A percentile compares a stretch with the other conserved stretches of the same genome.
Evolutionary conservation across 1,140 invertebrate species (phyloP).

Genomic region (Drosophila bifasciata): DNA sequence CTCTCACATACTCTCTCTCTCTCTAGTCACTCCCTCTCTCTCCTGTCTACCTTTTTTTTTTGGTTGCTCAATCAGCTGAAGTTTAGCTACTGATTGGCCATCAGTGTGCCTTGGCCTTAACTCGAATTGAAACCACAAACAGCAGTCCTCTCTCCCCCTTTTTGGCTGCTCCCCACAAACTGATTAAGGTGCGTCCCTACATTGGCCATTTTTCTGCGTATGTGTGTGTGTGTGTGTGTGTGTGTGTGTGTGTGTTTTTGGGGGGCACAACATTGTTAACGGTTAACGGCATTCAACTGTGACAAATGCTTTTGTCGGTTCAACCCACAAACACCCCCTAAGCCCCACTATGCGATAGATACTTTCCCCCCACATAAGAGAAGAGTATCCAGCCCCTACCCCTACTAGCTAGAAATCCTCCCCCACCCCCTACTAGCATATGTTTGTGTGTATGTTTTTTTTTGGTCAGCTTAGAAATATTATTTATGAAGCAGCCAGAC

Average conservation of each 20-base stretch:
- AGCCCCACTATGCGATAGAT: slow-evolving; percentile 33
- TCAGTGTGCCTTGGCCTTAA: slow-evolving; percentile 45
- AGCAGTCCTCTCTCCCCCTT: slow-evolving; percentile 6
- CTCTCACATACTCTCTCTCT: too few species aligned
- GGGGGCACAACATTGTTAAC: slow-evolving; percentile 65
- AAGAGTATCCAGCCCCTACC: neutral
- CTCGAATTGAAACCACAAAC: slow-evolving; percentile 31
- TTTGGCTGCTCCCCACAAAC: slow-evolving; percentile 49
- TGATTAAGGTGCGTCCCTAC: slow-evolving; percentile 68
- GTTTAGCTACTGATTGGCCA: slow-evolving; percentile 45
- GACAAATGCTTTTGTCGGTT: slow-evolving; percentile 77
- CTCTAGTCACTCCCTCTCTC: too few species aligned
- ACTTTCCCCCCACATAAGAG: slow-evolving; percentile 3
- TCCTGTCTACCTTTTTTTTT: slow-evolving; percentile 4
- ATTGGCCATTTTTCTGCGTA: slow-evolving; percentile 17
- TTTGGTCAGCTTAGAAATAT: slow-evolving; percentile 72
- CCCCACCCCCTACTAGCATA: slow-evolving; percentile 50
- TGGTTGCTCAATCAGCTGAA: slow-evolving; percentile 62
- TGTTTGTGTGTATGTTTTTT: slow-evolving; percentile 57
- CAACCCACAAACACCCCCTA: slow-evolving; percentile 42
- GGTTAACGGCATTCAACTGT: slow-evolving; percentile 80
- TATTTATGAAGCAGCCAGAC: slow-evolving; percentile 79
- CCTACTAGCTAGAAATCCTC: too few species aligned
- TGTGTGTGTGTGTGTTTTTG: slow-evolving; percentile 20
- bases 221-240: slow-evolving; percentile 8